Percentiles rank a stretch among this genome's conserved stretches.
Evolutionary conservation across 1,140 invertebrate genomes (phyloP).

Genomic region (Nasonia vitripennis): DNA sequence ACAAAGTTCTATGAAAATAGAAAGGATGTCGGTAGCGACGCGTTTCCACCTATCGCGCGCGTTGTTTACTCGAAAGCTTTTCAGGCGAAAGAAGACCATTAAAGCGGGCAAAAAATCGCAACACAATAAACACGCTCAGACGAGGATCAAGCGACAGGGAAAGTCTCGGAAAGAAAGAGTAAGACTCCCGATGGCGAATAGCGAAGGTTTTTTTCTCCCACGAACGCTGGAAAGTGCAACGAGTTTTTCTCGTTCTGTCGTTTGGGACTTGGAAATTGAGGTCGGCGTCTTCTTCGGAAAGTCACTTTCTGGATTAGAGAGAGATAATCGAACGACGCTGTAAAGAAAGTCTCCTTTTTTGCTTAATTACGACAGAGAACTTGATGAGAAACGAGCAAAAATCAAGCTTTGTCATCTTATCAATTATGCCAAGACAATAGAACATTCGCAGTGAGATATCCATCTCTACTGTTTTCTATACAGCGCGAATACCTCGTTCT

Average conservation of each 20-base stretch:
- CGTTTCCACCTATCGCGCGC: too few relatives aligned
- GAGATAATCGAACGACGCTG: neutral
- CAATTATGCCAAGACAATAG: neutral
- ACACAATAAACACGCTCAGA: neutral
- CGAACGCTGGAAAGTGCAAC: neutral
- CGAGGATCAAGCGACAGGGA: conserved; percentile 3
- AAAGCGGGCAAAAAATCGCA: neutral
- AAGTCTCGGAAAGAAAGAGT: conserved; percentile 16
- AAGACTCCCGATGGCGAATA: conserved; percentile 6
- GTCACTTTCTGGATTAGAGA: neutral
- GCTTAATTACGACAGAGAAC: neutral
- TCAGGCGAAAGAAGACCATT: too few relatives aligned
- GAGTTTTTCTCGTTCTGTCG: conserved; percentile 23
- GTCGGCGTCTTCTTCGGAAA: neutral
- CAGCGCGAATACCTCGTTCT: neutral
- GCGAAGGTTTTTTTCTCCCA: neutral
- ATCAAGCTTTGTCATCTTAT: neutral
- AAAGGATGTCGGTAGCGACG: neutral
- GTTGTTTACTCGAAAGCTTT: too few relatives aligned
- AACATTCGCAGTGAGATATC: too few relatives aligned
- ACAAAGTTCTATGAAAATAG: neutral
- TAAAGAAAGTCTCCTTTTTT: neutral
- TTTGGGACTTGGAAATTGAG: conserved; percentile 12
- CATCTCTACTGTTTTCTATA: too few relatives aligned
- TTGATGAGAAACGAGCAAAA: neutral